A percentile compares a stretch with the other conserved stretches of the same genome.
phyloP scores from a whole-genome alignment of 1,140 invertebrate species.

The Caenorhabditis inopinata region DNA sequence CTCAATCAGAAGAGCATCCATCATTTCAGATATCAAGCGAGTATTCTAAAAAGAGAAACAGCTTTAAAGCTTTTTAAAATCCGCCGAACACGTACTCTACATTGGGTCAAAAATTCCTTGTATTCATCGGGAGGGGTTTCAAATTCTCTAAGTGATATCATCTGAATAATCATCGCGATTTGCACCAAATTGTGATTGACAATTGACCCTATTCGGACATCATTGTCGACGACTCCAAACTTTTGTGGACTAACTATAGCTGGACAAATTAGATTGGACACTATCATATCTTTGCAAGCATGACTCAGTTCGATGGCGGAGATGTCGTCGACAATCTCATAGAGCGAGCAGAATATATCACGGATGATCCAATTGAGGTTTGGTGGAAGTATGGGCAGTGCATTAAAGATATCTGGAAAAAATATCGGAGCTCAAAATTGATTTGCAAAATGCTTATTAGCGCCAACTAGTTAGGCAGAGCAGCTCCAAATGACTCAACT shows the following conservation, averaged over 20 bases:
- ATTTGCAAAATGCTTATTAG: too few species aligned
- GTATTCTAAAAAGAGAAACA: neutral
- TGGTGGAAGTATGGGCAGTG: neutral
- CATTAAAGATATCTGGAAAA: neutral
- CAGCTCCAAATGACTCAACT: too few species aligned
- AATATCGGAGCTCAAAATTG: too few species aligned
- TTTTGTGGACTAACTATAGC: neutral
- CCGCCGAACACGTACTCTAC: neutral
- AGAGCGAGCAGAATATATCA: neutral
- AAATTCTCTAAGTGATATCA: constrained; percentile 3
- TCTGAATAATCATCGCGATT: constrained; percentile 18
- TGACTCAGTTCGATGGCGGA: neutral
- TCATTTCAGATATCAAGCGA: neutral
- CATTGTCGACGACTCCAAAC: neutral
- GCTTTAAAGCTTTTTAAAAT: neutral
- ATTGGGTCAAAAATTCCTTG: neutral
- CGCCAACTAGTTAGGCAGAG: too few species aligned
- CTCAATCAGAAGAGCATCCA: neutral
- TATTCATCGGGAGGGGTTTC: neutral
- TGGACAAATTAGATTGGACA: neutral
- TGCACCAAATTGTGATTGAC: neutral
- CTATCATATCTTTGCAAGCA: constrained; percentile 7
- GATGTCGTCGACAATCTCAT: neutral
- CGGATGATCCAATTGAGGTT: neutral
- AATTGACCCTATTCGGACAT: neutral